A percentile compares a stretch with the other conserved stretches of the same genome.
Conservation (phyloP, 1,140 invertebrate species). For the Drosophila carrolli region DNA sequence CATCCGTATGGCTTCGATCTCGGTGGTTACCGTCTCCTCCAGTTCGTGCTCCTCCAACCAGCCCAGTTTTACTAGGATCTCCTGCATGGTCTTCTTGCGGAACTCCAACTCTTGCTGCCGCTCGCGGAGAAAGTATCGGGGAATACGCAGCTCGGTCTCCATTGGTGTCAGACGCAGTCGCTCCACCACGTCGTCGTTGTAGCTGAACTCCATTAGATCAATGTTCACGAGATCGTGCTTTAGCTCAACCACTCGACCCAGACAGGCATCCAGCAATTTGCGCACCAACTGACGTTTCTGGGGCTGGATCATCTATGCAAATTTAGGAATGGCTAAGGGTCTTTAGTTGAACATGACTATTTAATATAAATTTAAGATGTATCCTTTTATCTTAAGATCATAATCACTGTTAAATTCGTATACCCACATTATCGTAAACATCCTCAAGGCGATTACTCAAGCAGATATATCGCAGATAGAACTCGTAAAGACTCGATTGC, state of each 20-base stretch:
- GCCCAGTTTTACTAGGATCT: conserved; percentile 89
- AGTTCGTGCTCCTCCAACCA: conserved; percentile 87
- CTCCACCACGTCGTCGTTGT: conserved; percentile 91
- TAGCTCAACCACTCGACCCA: conserved; percentile 92
- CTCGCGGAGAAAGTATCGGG: conserved; percentile 89
- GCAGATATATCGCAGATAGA: conserved; percentile 89
- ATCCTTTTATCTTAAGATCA: too few species aligned
- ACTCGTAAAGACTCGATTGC: conserved; percentile 74
- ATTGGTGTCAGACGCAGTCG: conserved; percentile 88
- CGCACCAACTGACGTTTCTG: conserved; percentile 94
- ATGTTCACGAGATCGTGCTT: conserved; percentile 95
- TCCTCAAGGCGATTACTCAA: conserved; percentile 91
- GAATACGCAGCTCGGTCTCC: conserved; percentile 88
- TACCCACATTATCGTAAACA: conserved; percentile 91
- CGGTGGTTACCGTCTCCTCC: conserved; percentile 88
- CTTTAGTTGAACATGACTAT: too few species aligned
- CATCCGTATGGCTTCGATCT: conserved; percentile 93
- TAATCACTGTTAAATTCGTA: neutral
- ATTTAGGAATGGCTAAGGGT: neutral
- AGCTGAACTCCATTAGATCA: conserved; percentile 93
- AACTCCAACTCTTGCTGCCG: conserved; percentile 87
- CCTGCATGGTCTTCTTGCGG: conserved; percentile 87
- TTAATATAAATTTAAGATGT: too few species aligned
- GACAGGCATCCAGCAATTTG: conserved; percentile 91
- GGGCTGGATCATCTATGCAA: conserved; percentile 91